A percentile compares a stretch with the other conserved stretches of the same genome.
Evolutionary conservation across 2,113 vertebrate species (phyloP).

Genomic region (Ancistrus triradiatus): DNA sequence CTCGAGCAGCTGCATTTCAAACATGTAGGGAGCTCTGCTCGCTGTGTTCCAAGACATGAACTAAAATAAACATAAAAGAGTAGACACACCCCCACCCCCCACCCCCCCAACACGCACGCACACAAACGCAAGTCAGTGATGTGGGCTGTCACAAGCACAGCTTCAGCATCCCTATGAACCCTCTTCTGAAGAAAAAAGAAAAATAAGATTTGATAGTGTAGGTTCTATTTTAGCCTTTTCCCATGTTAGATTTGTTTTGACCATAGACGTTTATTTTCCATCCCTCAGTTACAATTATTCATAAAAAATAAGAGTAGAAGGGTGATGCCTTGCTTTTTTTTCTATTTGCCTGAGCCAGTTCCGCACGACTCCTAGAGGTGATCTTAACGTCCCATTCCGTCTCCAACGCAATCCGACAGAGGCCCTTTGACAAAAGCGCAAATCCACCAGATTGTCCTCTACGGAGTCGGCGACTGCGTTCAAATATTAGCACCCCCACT

Average conservation of each 20-base stretch:
- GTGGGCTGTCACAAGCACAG: slow-evolving; percentile 22
- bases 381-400: slow-evolving; percentile 15
- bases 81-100: slow-evolving; percentile 11
- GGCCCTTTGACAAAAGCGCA: slow-evolving; percentile 17
- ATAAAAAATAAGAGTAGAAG: slow-evolving; percentile 40
- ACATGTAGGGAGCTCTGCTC: slow-evolving; percentile 29
- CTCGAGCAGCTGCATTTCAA: slow-evolving; percentile 26
- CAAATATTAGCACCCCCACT: slow-evolving; percentile 21
- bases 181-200: slow-evolving; percentile 14
- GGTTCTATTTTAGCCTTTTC: slow-evolving; percentile 20
- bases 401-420: slow-evolving; percentile 20
- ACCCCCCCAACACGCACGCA: slow-evolving; percentile 16
- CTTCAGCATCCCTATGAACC: slow-evolving; percentile 30
- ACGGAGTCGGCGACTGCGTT: slow-evolving; percentile 14
- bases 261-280: slow-evolving; percentile 29
- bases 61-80: slow-evolving; percentile 43
- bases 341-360: slow-evolving; percentile 11
- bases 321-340: slow-evolving; percentile 30
- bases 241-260: slow-evolving; percentile 12
- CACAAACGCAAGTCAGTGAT: slow-evolving; percentile 31
- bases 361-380: slow-evolving; percentile 11
- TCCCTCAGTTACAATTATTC: slow-evolving; percentile 33
- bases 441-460: slow-evolving; percentile 29
- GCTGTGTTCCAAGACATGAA: slow-evolving; percentile 31
- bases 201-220: slow-evolving; percentile 27